Base-by-base conservation (phyloP, 64 coral and sea anemone species). In the Stichodactyla helianthus region DNA sequence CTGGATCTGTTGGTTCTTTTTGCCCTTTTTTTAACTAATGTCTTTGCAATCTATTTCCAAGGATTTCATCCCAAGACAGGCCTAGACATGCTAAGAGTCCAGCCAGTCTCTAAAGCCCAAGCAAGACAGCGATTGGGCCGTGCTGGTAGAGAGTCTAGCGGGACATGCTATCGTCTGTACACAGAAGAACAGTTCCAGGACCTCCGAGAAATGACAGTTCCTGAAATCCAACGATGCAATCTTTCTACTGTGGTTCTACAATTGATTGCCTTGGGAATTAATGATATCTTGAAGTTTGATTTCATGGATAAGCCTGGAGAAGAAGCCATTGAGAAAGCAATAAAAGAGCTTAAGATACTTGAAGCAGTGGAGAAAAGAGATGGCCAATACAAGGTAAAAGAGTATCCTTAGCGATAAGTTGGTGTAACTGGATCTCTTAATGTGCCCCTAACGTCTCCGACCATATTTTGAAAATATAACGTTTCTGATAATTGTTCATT, bases 151-250 rank as follows among this genome's bases (percentile, higher is more conserved):
- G 93, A 99, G 79, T 92, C 87, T 13, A 88, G 90, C 86, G 97
- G 97, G 71, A 27, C 88, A 7, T 99, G 97, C 77, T 99, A 99
- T 56, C 85, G 97, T 7, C 83, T 99, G 26, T 99, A 93, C 88
- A 99, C 93, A 28, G 97, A 99, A 77, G 97, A 95, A 31, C 97
- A 99, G 23, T 99, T 99, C 90, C 90, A 99, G 11, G 79, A 88
- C 20, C 62, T 99, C 54, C 86, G 83, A 28, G 90, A 92, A 70
- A 86, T 57, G 51, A 99, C 97, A 14, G 84, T 80, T 4, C 97
- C 97, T 23, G 97, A 99, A 70, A 95, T 99, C 59, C 97, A 99
- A 51, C 86, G 93, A 53, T 99, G 97, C 59, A 95, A 88, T 84
- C 71, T 99, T 56, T 26, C 93, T 9, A 93, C 87, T 65, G 93